phyloP scores from a whole-genome alignment of 2,888 invertebrate genomes.

The Catocala fraxini region DNA sequence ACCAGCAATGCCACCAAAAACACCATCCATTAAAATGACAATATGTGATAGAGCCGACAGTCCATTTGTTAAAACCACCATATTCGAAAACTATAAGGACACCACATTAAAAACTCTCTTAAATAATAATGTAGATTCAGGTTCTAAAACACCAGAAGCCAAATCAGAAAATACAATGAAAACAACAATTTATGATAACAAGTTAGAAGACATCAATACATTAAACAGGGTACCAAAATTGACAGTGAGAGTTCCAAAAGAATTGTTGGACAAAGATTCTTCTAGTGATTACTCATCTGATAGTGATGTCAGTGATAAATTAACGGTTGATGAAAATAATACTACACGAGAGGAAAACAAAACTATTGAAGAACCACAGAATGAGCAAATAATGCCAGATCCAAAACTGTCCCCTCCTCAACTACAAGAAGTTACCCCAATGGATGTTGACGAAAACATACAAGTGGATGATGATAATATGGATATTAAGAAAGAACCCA shows the following conservation, averaged over 20 bases:
- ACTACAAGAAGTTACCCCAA: conserved; percentile 47
- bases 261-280: conserved; percentile 85
- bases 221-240: conserved; percentile 90
- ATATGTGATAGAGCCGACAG: conserved; percentile 84
- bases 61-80: conserved; percentile 82
- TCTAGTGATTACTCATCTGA: conserved; percentile 86
- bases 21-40: conserved; percentile 83
- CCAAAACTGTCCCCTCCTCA: conserved; percentile 44
- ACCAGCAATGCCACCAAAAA: conserved; percentile 56
- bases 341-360: conserved; percentile 54
- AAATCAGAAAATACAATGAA: conserved; percentile 76
- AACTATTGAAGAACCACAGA: conserved; percentile 37
- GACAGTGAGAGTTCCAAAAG: conserved; percentile 90
- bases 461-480: conserved; percentile 59
- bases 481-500: conserved; percentile 66
- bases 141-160: conserved; percentile 62
- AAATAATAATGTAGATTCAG: conserved; percentile 75
- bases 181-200: conserved; percentile 84
- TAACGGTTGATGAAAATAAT: conserved; percentile 86
- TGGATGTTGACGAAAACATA: conserved; percentile 54
- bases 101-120: conserved; percentile 73
- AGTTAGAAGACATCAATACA: conserved; percentile 77
- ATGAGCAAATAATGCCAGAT: conserved; percentile 35
- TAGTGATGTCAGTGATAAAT: conserved; percentile 89
- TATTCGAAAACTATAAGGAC: conserved; percentile 78